Percentiles rank a stretch among this genome's conserved stretches.
phyloP scores from a whole-genome alignment of 2,888 invertebrate genomes.

The Apotomis betuletana region DNA sequence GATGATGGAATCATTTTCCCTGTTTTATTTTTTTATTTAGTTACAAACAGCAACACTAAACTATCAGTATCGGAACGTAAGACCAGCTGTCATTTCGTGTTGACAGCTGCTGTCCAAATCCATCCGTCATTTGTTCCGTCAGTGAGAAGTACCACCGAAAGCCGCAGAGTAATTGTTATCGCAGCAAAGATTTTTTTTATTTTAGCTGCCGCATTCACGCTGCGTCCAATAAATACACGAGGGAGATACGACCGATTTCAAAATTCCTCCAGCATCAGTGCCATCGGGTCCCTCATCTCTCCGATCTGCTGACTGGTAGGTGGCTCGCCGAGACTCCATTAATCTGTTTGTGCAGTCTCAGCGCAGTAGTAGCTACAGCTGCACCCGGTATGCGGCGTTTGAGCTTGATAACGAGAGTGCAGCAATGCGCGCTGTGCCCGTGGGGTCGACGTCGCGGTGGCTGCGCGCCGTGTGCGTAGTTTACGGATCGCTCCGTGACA shows the following conservation, averaged over 20 bases:
- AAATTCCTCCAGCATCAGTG: conserved; percentile 75
- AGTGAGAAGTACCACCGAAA: conserved; percentile 54
- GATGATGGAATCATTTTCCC: too few relatives aligned
- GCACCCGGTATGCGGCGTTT: background rate
- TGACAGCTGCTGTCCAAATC: conserved; percentile 26
- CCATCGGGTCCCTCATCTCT: conserved; percentile 65
- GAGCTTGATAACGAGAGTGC: background rate
- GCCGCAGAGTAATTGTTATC: conserved; percentile 28
- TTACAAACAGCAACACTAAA: background rate
- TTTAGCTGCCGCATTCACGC: conserved; percentile 11
- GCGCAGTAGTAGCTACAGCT: conserved; percentile 6
- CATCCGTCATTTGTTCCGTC: conserved; percentile 86
- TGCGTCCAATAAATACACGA: conserved; percentile 30
- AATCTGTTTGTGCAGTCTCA: conserved; percentile 25
- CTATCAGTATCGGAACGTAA: background rate
- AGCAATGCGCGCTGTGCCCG: background rate
- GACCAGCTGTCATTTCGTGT: conserved; percentile 26
- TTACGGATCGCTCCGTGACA: too few relatives aligned
- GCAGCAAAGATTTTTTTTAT: conserved; percentile 24
- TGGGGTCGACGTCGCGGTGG: background rate
- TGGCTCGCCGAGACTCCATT: conserved; percentile 31
- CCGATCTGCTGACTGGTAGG: conserved; percentile 72
- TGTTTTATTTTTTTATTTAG: too few relatives aligned
- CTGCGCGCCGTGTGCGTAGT: background rate
- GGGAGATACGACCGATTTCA: conserved; percentile 51